Base-by-base conservation (phyloP, 2,888 invertebrate genomes). In the Drosophila tripunctata region DNA sequence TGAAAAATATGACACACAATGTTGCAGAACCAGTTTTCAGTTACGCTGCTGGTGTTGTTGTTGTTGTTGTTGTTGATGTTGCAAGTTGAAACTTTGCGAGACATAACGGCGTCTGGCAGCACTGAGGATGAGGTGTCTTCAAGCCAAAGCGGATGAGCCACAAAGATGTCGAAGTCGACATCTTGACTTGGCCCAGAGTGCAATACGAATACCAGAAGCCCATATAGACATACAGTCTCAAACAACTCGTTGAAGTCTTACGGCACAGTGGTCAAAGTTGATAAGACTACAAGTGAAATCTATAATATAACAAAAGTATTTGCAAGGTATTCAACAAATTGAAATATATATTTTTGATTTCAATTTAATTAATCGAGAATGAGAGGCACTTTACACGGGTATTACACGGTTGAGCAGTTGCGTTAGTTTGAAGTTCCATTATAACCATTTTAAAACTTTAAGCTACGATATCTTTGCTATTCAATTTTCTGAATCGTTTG, bases 61-160 rank as follows among this genome's bases (percentile, higher is more conserved):
- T 36, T 52, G 24, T n/a, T 45, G 58, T 36, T 41, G 33, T 33
- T 51, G 36, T 33, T 50, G 36, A 33, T 52, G 48, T 21, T 50
- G 44, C 19, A 15, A 38, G 24, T 50, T 44, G 48, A 71, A 78
- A 56, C 62, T 77, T 79, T 79, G 69, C 67, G 77, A 81, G 81
- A 81, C 81, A 83, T 86, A 77, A 83, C 86, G 81, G 81, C 81
- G 81, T 83, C 81, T 81, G 77, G 72, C 71, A 56, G 38, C 40
- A 30, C 31, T 17, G 65, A 48, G 60, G 17, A 60, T 36, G 48
- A 40, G 51, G 21, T 40, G 72, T 47, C 55, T 55, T 51, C 35
- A 21, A 27, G 45, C 35, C 72, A 40, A n/a, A 35, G 40, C 22
- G 71, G 63, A 67, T 72, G 58, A 68, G 54, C 69, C 45, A 31